Percentiles rank a stretch among this genome's conserved stretches.
Evolutionary conservation across 2,113 vertebrate genomes (phyloP).

Genomic region (Microcebus murinus): DNA sequence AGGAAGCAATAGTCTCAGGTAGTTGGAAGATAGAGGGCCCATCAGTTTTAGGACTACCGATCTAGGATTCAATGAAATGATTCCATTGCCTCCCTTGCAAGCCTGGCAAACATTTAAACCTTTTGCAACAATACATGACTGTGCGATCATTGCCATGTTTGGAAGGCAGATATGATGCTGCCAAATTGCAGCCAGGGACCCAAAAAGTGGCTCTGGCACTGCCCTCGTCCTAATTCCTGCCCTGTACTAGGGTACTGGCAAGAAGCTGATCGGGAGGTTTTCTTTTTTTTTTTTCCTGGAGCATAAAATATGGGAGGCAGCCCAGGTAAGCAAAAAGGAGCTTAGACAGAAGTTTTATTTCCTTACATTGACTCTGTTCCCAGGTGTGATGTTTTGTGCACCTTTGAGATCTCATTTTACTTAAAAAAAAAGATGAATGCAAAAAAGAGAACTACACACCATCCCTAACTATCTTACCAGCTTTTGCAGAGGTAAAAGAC

Average conservation of each 20-base stretch:
- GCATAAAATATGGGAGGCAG: background rate
- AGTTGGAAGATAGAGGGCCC: background rate
- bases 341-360: conserved; percentile 8
- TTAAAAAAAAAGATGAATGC: background rate
- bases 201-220: background rate
- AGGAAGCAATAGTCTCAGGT: background rate
- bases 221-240: background rate
- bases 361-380: background rate
- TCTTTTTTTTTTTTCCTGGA: background rate
- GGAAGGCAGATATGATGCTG: background rate
- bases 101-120: background rate
- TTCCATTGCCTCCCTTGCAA: background rate
- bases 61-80: background rate
- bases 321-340: background rate
- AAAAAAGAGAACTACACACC: background rate
- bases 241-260: background rate
- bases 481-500: background rate
- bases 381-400: background rate
- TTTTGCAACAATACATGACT: background rate
- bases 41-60: background rate
- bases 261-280: background rate
- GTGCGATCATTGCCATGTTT: background rate
- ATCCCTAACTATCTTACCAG: background rate
- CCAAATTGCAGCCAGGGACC: background rate
- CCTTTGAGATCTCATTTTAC: conserved; percentile 21